phyloP scores from a whole-genome alignment of 2,888 invertebrate species.

The Leptinotarsa peninsularis region DNA sequence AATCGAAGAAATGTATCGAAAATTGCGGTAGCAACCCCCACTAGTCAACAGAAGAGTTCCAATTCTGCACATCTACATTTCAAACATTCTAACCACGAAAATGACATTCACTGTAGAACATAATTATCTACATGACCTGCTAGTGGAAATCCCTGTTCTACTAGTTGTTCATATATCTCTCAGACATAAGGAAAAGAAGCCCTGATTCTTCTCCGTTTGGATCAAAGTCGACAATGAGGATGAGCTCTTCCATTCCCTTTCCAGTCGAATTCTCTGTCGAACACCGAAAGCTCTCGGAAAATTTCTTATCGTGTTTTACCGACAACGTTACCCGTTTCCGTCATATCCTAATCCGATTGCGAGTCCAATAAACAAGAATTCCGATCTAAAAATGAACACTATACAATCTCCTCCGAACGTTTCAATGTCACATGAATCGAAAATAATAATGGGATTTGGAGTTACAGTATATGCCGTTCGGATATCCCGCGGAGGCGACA shows the following conservation, averaged over 20 bases:
- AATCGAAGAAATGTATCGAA: too few relatives aligned
- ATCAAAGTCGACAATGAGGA: too few relatives aligned
- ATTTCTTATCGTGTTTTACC: conserved; percentile 17
- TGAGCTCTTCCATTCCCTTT: not conserved
- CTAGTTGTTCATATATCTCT: too few relatives aligned
- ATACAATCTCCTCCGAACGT: conserved; percentile 31
- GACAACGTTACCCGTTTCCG: conserved; percentile 22
- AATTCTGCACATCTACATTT: too few relatives aligned
- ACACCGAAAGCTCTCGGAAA: not conserved
- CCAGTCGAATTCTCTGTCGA: not conserved
- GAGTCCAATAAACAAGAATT: conserved; percentile 32
- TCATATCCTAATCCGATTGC: conserved; percentile 28
- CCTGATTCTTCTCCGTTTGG: too few relatives aligned
- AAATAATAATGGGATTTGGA: conserved; percentile 32
- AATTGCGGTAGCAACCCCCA: too few relatives aligned
- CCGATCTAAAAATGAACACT: conserved; percentile 32
- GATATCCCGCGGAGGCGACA: not conserved
- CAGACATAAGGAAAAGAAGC: too few relatives aligned
- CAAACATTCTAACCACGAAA: too few relatives aligned
- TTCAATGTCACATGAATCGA: conserved; percentile 28
- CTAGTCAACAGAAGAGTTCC: too few relatives aligned
- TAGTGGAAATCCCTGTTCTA: too few relatives aligned
- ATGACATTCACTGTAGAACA: too few relatives aligned
- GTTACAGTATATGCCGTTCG: not conserved
- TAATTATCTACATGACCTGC: too few relatives aligned